Percentiles rank a stretch among this genome's conserved stretches.
phyloP scores from a whole-genome alignment of 2,113 vertebrate genomes.

The Circaetus cinerascens region DNA sequence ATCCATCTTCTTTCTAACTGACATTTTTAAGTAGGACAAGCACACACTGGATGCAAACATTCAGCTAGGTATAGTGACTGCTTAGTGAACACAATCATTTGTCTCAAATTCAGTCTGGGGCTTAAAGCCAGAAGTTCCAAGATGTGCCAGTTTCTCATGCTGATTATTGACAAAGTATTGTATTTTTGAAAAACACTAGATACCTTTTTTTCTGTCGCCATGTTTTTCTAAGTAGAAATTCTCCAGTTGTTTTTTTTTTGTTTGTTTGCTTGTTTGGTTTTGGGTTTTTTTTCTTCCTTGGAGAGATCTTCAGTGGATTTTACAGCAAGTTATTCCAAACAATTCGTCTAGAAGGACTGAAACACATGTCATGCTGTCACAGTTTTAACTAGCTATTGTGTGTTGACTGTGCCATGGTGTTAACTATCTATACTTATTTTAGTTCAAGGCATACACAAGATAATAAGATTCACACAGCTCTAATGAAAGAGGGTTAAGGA shows the following conservation, averaged over 20 bases:
- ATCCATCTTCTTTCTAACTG: constrained; percentile 14
- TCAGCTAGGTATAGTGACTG: background rate
- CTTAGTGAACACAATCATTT: background rate
- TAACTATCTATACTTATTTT: background rate
- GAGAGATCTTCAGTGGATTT: background rate
- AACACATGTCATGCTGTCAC: background rate
- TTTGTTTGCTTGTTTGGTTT: no score
- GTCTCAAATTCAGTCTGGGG: background rate
- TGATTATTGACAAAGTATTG: background rate
- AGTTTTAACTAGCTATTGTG: background rate
- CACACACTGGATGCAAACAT: background rate
- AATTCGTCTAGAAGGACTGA: background rate
- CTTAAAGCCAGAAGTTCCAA: background rate
- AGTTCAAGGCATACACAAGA: background rate
- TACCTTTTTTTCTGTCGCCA: background rate
- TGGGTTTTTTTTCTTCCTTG: background rate
- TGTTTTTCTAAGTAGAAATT: background rate
- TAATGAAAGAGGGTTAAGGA: background rate
- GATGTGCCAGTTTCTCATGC: background rate
- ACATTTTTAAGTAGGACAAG: constrained; percentile 16
- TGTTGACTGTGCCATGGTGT: background rate
- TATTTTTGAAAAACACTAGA: background rate
- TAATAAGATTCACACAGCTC: background rate
- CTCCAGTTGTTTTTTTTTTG: background rate
- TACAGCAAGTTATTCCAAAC: background rate